Evolutionary conservation across 2,797 vertebrate genomes (phyloP), one percentile per base, ranked within the genome.

Genomic region (Gymnocypris eckloni): DNA sequence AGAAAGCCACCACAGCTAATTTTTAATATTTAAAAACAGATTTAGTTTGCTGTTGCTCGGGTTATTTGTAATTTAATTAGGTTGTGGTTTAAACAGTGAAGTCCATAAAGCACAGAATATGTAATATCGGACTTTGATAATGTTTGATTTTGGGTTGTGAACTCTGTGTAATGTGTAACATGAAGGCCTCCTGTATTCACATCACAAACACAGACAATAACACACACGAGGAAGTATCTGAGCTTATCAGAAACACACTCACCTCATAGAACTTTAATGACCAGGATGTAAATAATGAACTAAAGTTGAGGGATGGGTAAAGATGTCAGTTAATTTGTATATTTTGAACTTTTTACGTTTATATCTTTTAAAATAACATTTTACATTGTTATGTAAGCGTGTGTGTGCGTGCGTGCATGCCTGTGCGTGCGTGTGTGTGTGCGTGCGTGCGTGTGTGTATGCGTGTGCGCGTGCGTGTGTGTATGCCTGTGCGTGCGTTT

Each of bases 121-220:
- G 11, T 48, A 28, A 66, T 20, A n/a, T 48, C 11, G 12, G 22
- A 48, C 39, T 45, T 39, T 64, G 28, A 37, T 67, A 64, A 79
- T 66, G 41, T 79, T 79, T 66, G 41, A 79, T 79, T 64, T 66
- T 22, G 41, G 2, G 10, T 61, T 61, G 39, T 61, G 43, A 61
- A 61, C 59, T 66, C 22, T 43, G 77, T 45, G 59, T 79, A 28
- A 79, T 79, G 56, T 28, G 39, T 79, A 61, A 79, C 77, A 33
- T 13, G 50, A 76, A 52, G 64, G 28, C 28, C 28, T 33, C 64
- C 64, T 67, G 28, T 37, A 67, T 50, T 7, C 45, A 33, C 71
- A 75, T 20, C 22, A 71, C 69, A 45, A 43, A 45, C 43, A 72
- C 71, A 18, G 12, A 28, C 13, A 77, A 54, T 13, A 76, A 54